Percentiles rank a stretch among this genome's conserved stretches.
phyloP scores from a whole-genome alignment of 2,888 invertebrate genomes.

The Drosophila villosipedis region DNA sequence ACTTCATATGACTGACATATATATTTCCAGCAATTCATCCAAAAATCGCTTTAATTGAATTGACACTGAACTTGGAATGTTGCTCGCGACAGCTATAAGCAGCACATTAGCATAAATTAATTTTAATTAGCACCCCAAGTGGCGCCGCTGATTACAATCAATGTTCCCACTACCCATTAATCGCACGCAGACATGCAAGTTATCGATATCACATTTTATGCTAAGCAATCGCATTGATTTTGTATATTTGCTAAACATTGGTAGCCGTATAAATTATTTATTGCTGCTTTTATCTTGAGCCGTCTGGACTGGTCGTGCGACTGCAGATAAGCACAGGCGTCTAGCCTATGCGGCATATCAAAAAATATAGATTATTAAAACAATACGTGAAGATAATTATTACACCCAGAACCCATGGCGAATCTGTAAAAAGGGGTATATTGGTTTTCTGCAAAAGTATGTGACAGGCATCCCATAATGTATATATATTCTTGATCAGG shows the following conservation, averaged over 20 bases:
- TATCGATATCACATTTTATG: conserved; percentile 15
- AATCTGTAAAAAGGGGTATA: not conserved
- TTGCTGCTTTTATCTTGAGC: conserved; percentile 14
- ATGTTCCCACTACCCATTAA: conserved; percentile 22
- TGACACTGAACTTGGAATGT: conserved; percentile 51
- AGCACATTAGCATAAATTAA: conserved; percentile 34
- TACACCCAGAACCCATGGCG: too few species aligned
- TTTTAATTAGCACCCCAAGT: conserved; percentile 50
- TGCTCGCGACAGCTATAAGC: conserved; percentile 32
- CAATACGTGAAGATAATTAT: not conserved
- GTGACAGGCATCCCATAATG: not conserved
- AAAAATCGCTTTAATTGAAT: conserved; percentile 28
- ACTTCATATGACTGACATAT: not conserved
- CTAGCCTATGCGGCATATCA: not conserved
- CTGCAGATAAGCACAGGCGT: conserved; percentile 7
- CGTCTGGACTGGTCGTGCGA: conserved; percentile 17
- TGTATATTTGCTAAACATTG: not conserved
- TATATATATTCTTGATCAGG: not conserved
- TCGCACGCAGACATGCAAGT: conserved; percentile 3
- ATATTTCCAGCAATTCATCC: not conserved
- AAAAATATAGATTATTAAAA: not conserved
- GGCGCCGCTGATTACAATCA: conserved; percentile 20
- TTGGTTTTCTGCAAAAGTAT: not conserved
- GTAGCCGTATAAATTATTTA: not conserved
- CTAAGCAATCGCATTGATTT: not conserved